Evolutionary conservation across 2,113 vertebrate species (phyloP).

Genomic region (Ceyx cyanopectus): DNA sequence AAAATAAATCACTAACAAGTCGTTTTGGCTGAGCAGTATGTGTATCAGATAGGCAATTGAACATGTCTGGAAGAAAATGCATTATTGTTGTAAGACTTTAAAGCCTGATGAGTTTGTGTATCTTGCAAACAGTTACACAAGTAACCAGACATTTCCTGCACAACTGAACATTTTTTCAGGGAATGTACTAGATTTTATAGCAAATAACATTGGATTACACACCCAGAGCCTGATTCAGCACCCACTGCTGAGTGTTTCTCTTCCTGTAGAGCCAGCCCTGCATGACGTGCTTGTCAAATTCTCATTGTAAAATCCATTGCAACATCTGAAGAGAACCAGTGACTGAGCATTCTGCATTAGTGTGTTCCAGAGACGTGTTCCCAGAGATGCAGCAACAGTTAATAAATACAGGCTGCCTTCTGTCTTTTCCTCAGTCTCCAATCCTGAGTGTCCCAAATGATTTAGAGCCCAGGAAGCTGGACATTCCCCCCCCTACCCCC

Average conservation of each 20-base stretch:
- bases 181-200: slow-evolving; percentile 17
- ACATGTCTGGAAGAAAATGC: slow-evolving; percentile 60
- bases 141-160: slow-evolving; percentile 61
- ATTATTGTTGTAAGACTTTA: slow-evolving; percentile 64
- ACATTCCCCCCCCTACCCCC: too few relatives aligned
- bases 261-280: background rate
- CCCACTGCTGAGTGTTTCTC: background rate
- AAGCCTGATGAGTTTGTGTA: slow-evolving; percentile 43
- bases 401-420: background rate
- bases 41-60: slow-evolving; percentile 64
- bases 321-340: background rate
- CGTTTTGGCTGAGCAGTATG: slow-evolving; percentile 45
- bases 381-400: background rate
- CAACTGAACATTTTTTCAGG: slow-evolving; percentile 24
- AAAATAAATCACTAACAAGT: slow-evolving; percentile 70
- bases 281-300: background rate
- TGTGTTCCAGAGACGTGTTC: background rate
- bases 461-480: background rate
- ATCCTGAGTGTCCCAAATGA: background rate
- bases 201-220: background rate
- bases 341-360: background rate
- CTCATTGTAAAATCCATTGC: background rate
- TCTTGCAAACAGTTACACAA: slow-evolving; percentile 61
- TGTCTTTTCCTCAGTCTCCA: background rate
- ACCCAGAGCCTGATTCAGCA: slow-evolving; percentile 22